Base-by-base conservation (phyloP, 1,140 invertebrate species). In the Danaus plexippus region DNA sequence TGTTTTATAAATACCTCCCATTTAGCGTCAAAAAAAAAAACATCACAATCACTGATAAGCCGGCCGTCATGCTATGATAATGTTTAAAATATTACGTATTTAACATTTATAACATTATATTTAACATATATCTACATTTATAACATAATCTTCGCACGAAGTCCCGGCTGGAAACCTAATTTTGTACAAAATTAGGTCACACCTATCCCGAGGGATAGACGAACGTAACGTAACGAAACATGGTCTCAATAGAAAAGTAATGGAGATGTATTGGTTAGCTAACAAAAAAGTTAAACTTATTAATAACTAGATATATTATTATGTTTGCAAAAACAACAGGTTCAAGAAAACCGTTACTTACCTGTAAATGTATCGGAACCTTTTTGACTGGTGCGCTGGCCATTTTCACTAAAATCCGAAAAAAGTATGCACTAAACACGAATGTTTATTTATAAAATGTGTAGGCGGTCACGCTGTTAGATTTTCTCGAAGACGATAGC, bases 311-410 rank as follows among this genome's bases (percentile, higher is more conserved):
- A 62, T 51, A 47, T 50, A 54, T 45, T 32, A 32, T 32, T 32
- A 32, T 32, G 22, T 32, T 32, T 15, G 47, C 43, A 52, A 51
- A 49, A 47, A 50, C 67, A 77, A 77, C 73, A 80, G 68, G 73
- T 73, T 52, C 54, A 12, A 43, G 12, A 49, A 64, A 59, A 43
- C 48, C 44, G 57, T 61, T 51, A 55, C 89, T 88, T 87, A 96
- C 95, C 92, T 97, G 95, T 71, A 97, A 89, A 88, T 97, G 95
- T 83, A 97, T 96, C 42, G 96, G 96, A 49, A 97, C 95, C 88
- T 97, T 97, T 87, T 97, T 97, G 62, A 97, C 95, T 59, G 94
- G 89, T 46, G 85, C 87, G 69, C 71, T 82, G 59, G 77, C 69
- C 82, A 84, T 84, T 74, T 75, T 83, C 59, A 61, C 59, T 47